Evolutionary conservation across 2,113 vertebrate species (phyloP), one percentile per base, ranked within the genome.

Genomic region (Lates calcarifer): DNA sequence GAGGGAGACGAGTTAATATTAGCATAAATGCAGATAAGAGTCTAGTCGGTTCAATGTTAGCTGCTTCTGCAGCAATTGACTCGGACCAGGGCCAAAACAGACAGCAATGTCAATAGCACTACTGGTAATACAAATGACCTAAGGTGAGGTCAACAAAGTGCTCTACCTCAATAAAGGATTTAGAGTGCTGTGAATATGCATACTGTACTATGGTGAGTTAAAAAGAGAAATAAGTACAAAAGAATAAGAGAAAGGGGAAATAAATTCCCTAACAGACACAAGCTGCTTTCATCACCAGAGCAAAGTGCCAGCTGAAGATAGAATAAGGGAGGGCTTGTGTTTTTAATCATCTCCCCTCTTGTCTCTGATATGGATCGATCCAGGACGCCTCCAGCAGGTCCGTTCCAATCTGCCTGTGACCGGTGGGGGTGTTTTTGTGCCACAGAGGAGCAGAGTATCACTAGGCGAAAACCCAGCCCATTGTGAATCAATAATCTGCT

Each of bases 401-500:
- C 83, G 84, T 77, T 77, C 69, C 68, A 88, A 91, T 85, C 77
- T 74, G 31, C 41, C 45, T 31, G 62, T 26, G 63, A 47, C 66
- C 20, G n/a, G 39, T 53, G 74, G 79, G 33, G 70, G 37, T 24
- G 67, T 47, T 51, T 63, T 85, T 75, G 61, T 82, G 75, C 28
- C 53, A 33, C 10, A 3, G 49, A 73, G 28, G 76, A 83, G 33
- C 20, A 68, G 22, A 74, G 68, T 58, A 71, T 79, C 64, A 71
- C 61, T 69, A 60, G 45, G 53, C 82, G 74, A 45, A 69, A 74
- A 66, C 72, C 61, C 77, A 69, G 43, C 63, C 81, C 75, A 79
- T 47, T 24, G 64, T 43, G 47, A 82, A 90, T 94, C 89, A 85
- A 91, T 92, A 81, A 85, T 81, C 66, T 81, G 81, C 83, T 88